Conservation (phyloP, 2,797 vertebrate species). For the Tolypeutes matacus region DNA sequence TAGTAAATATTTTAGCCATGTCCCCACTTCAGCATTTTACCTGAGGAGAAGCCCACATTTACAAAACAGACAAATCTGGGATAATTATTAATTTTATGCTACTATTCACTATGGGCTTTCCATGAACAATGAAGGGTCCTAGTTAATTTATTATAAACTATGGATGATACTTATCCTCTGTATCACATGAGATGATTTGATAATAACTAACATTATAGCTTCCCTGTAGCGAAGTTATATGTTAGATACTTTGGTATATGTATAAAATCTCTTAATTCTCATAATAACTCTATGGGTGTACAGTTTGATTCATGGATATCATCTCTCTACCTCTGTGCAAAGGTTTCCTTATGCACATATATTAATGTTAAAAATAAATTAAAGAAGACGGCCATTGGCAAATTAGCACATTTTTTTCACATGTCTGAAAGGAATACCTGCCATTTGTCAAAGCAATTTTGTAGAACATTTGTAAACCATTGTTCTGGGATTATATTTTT, state of each 20-base stretch:
- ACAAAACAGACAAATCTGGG: neutral
- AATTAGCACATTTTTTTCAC: neutral
- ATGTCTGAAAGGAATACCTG: neutral
- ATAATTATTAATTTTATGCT: constrained; percentile 1
- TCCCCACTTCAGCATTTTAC: neutral
- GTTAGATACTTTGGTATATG: neutral
- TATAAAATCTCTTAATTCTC: neutral
- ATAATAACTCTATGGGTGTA: neutral
- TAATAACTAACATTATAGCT: neutral
- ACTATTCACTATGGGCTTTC: neutral
- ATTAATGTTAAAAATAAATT: neutral
- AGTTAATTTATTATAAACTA: neutral
- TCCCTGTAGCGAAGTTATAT: neutral
- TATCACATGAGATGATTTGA: neutral
- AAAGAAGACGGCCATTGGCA: neutral
- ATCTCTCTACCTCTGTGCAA: neutral
- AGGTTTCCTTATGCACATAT: neutral
- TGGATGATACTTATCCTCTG: neutral
- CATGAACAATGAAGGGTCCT: neutral
- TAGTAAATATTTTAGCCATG: neutral
- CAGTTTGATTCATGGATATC: neutral
- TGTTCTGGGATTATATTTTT: neutral
- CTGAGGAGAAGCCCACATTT: constrained; percentile 27
- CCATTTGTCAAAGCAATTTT: neutral
- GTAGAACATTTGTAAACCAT: neutral